Evolutionary conservation across 2,113 vertebrate species (phyloP), one percentile per base, ranked within the genome.

Genomic region (Sorex fumeus): DNA sequence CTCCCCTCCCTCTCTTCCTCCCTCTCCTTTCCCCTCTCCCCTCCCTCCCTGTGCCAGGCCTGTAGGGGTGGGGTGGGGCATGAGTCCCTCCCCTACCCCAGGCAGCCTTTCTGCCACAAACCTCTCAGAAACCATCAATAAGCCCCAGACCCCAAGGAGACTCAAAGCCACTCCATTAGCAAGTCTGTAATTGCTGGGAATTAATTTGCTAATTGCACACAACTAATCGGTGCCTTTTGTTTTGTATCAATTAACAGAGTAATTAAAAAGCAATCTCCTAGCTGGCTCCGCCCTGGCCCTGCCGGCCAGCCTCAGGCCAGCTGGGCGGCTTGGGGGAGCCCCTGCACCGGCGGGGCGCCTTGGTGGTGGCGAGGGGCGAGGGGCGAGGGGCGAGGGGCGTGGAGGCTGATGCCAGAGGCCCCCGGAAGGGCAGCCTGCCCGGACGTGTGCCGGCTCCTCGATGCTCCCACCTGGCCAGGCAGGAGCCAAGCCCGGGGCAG

Each of bases 201-300:
- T 98, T 98, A 98, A 98, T 98, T 98, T 98, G 98, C 98, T 99
- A 98, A 99, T 99, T 99, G 98, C 98, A 98, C 97, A 98, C 99
- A 98, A 99, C 98, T 99, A 99, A 98, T 98, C 98, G 97, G 97
- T 97, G 98, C 98, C 98, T 98, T 99, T 98, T 98, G 99, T 99
- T 98, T 98, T 98, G 98, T 98, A 98, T 98, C 98, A 99, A 99
- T 99, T 99, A 99, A 98, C 98, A 98, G 97, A 98, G 98, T 98
- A 98, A 99, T 99, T 99, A 98, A 97, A 98, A 97, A 97, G 97
- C 97, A 96, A 96, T 97, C 97, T 97, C 96, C 94, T 92, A 91
- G 93, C 94, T 94, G 71, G 89, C 96, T 96, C 96, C 96, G 97
- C 95, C 95, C 96, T 93, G 97, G 95, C 95, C 96, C 92, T 96